Conservation (phyloP, 2,888 invertebrate genomes). For the Uloborus plumipes region DNA sequence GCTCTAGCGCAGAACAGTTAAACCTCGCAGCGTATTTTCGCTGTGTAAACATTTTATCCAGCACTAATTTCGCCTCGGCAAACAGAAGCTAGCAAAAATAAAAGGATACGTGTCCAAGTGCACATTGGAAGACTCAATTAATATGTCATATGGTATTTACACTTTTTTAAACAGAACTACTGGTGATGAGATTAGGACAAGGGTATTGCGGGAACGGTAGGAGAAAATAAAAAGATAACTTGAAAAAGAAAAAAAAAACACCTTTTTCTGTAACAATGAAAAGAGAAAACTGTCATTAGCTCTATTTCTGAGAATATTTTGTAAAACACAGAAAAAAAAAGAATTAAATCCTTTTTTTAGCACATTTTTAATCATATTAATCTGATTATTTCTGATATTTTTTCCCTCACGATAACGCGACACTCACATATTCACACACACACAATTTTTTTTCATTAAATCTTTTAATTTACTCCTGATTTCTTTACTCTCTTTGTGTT, state of each 20-base stretch:
- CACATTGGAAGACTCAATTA: slow-evolving; percentile 37
- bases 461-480: too few relatives aligned
- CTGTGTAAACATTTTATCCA: slow-evolving; percentile 51
- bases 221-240: slow-evolving; percentile 2
- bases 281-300: slow-evolving; percentile 14
- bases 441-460: too few relatives aligned
- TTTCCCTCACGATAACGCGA: too few relatives aligned
- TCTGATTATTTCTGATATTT: too few relatives aligned
- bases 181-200: slow-evolving; percentile 33
- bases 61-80: slow-evolving; percentile 39
- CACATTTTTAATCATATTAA: too few relatives aligned
- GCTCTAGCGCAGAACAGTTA: slow-evolving; percentile 21
- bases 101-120: slow-evolving; percentile 40
- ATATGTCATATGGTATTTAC: slow-evolving; percentile 55
- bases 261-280: slow-evolving; percentile 6
- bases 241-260: slow-evolving; percentile 17
- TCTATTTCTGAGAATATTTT: slow-evolving; percentile 7
- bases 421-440: too few relatives aligned
- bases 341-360: not conserved
- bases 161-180: slow-evolving; percentile 33
- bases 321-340: not conserved
- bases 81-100: slow-evolving; percentile 32
- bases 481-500: too few relatives aligned
- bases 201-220: slow-evolving; percentile 8
- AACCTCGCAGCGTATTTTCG: slow-evolving; percentile 25